Evolutionary conservation across 2,797 vertebrate species (phyloP).

Genomic region (Cygnus olor): DNA sequence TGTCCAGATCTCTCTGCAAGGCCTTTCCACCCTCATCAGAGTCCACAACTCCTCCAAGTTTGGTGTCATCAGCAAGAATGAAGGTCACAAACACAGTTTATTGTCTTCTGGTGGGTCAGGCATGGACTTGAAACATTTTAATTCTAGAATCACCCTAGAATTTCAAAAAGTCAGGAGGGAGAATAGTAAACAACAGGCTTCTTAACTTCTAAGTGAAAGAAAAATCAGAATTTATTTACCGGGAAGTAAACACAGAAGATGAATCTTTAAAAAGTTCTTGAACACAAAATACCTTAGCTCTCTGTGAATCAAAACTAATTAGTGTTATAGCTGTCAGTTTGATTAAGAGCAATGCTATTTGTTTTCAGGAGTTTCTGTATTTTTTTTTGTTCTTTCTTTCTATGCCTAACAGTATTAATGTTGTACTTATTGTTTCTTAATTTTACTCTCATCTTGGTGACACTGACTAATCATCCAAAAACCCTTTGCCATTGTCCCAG

Average conservation of each 20-base stretch:
- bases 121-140: background rate
- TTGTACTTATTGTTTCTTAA: slow-evolving; percentile 27
- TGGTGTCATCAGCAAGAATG: background rate
- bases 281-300: background rate
- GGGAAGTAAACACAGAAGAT: background rate
- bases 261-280: background rate
- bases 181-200: background rate
- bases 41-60: too few species aligned
- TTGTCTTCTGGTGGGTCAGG: background rate
- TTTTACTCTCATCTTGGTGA: slow-evolving; percentile 11
- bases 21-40: too few species aligned
- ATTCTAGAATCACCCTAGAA: background rate
- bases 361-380: background rate
- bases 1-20: too few species aligned
- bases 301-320: background rate
- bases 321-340: background rate
- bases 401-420: background rate
- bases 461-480: slow-evolving; percentile 20
- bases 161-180: background rate
- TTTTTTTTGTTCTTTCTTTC: background rate
- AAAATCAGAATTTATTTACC: background rate
- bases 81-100: background rate
- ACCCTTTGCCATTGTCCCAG: background rate
- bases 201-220: background rate
- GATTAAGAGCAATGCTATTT: background rate